Base-by-base conservation (phyloP, 2,797 vertebrate genomes). In the Labeo calbasu region DNA sequence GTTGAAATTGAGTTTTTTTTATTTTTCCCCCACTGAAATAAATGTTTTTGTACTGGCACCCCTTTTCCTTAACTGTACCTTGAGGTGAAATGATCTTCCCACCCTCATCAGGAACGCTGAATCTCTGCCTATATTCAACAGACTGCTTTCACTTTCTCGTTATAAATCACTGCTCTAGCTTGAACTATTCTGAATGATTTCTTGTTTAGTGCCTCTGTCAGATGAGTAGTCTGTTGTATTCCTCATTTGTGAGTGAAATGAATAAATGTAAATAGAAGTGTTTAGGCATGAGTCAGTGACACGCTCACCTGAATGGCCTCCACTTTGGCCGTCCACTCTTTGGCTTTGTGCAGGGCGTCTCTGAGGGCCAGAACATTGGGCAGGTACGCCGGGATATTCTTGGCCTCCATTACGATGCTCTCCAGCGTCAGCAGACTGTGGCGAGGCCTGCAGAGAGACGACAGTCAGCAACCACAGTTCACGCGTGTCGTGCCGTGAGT, bases 351-450 rank as follows among this genome's bases (percentile, higher is more conserved):
- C 50, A 99, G 93, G 23, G 98, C 98, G 82, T 99, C 97, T 91
- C 96, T 95, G 65, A 99, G 94, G 21, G 98, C 96, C 89, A 99
- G 86, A 76, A 99, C 96, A 66, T 99, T 99, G 40, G 98, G 98
- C 14, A 99, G 93, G 89, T 97, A 98, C 0, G 98, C 98, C 80
- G 97, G 98, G 91, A 99, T 99, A 92, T 97, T 99, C 91, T 96
- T 96, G 2, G 98, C 97, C 93, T 99, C 98, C 14, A 94, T 94
- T 65, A 99, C 96, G 8, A 99, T 97, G 93, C 94, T 95, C 92
- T 99, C 98, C 90, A 99, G 94, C 61, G 96, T 96, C 78, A 93
- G 89, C 94, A 99, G 94, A 77, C 96, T 97, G 92, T 99, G 98
- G 5, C 97, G 95, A 59, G 98, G 98, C 90, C 98, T 99, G 82